Percentiles rank a stretch among this genome's conserved stretches.
phyloP scores from a whole-genome alignment of 2,888 invertebrate genomes.

The Stratiomys singularior region DNA sequence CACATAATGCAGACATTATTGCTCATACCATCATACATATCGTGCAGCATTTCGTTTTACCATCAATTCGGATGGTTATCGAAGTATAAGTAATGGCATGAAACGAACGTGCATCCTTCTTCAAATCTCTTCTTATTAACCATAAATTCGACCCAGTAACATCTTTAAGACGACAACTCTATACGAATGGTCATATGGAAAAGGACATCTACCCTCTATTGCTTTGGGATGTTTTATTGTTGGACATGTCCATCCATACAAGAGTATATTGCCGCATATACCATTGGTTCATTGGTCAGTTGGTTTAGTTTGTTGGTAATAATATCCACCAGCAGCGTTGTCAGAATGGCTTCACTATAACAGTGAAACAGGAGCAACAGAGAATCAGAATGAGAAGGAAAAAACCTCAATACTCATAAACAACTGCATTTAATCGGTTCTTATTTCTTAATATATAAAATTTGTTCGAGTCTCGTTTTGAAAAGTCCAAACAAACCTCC shows the following conservation, averaged over 20 bases:
- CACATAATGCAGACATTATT: slow-evolving; percentile 11
- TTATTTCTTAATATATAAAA: slow-evolving; percentile 54
- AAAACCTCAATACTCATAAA: slow-evolving; percentile 60
- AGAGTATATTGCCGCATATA: slow-evolving; percentile 57
- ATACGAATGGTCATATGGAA: slow-evolving; percentile 45
- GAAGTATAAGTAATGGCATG: slow-evolving; percentile 46
- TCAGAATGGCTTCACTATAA: background rate
- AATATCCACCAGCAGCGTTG: background rate
- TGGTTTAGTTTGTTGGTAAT: background rate
- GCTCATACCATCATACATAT: background rate
- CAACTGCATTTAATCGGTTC: slow-evolving; percentile 63
- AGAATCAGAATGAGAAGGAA: background rate
- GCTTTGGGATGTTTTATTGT: slow-evolving; percentile 55
- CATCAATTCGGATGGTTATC: slow-evolving; percentile 45
- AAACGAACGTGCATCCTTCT: slow-evolving; percentile 51
- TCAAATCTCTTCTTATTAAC: slow-evolving; percentile 53
- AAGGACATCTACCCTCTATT: slow-evolving; percentile 51
- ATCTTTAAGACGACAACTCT: slow-evolving; percentile 44
- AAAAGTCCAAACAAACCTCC: slow-evolving; percentile 10
- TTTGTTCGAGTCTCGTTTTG: slow-evolving; percentile 48
- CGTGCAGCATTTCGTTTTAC: background rate
- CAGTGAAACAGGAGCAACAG: background rate
- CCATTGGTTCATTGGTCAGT: slow-evolving; percentile 49
- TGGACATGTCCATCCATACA: slow-evolving; percentile 55
- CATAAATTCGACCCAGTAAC: slow-evolving; percentile 50